Evolutionary conservation across 2,113 vertebrate genomes (phyloP), one percentile per base, ranked within the genome.

Genomic region (Dascyllus trimaculatus): DNA sequence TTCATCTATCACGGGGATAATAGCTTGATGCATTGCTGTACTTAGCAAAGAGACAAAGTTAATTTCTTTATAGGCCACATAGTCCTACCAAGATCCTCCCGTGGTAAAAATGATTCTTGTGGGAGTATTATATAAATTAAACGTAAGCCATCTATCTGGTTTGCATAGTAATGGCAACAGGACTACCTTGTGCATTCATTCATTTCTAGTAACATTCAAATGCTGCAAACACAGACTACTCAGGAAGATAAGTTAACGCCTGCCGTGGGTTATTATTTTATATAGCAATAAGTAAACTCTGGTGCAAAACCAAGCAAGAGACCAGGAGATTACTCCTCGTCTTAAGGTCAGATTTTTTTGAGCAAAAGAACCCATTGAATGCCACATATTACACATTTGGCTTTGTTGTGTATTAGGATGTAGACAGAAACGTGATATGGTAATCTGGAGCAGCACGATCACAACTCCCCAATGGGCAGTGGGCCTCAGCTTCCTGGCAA

Each of bases 1-100:
- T 96, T 96, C 94, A 95, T 96, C 94, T 95, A 92, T 93, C 85
- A 89, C 57, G 18, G 89, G 95, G 95, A 96, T 96, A 96, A 96
- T 93, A 91, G 91, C 89, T 93, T 94, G 93, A 96, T 96, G 94
- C 96, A 95, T 95, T 92, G 93, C 88, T 87, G 93, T 95, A 92
- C 93, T 96, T 95, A 95, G 92, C 83, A 93, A 89, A 91, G 92
- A 95, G 93, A 94, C 93, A 95, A 95, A 95, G 92, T 94, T 94
- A 94, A 95, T 95, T 95, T 93, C 94, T 95, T 95, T 92, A 93
- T 88, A 93, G 93, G 93, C 91, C 91, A 93, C 93, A 94, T 93
- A 93, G 92, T 93, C 89, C 88, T 70, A 89, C 85, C 84, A 71
- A 87, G 87, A 93, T 91, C 54, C 89, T 84, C 71, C 52, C 53